Evolutionary conservation across 1,140 invertebrate species (phyloP), one percentile per base, ranked within the genome.

Genomic region (Zophobas atratus): DNA sequence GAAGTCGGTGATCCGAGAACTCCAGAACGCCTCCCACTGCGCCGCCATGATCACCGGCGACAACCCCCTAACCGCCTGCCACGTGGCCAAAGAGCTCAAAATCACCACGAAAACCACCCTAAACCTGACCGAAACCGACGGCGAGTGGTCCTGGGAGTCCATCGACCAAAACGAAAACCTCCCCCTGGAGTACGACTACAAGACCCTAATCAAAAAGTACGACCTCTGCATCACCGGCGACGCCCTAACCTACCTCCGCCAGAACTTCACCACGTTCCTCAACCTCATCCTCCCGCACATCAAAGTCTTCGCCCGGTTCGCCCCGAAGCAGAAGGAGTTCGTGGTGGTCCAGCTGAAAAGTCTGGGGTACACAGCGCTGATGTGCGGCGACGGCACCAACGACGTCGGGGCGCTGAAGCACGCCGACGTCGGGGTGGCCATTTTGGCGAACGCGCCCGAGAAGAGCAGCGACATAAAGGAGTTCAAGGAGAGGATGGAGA

Each of bases 301-400:
- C 4, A 92, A 93, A 67, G 94, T 99, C 1, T 99, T 96, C 88
- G 97, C 98, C 1, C 89, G 98, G 82, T 97, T 98, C 84, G 96
- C 96, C 6, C 98, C 98, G 1, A 99, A 98, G 85, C 97, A 99
- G 86, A 99, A 99, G 88, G 98, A 99, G 88, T 94, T 93, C 86
- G 95, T 99, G 1, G 95, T 99, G 48, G 94, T 96, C 1, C 92
- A 93, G 5, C 87, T 99, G 38, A 99, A 99, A 87, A 89, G 91
- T 38, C 85, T 97, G 0, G 98, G 98, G 33, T 98, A 92, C 84
- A 91, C 91, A 1, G 99, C 98, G 0, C 87, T 99, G 0, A 99
- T 99, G 99, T 99, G 98, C 87, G 99, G 99, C n/a, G 99, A 99
- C 90, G 99, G 99, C 77, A 99, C 99, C 1, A 99, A 99, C 88